phyloP scores from a whole-genome alignment of 2,888 invertebrate genomes.

The Leucophenga maculata region DNA sequence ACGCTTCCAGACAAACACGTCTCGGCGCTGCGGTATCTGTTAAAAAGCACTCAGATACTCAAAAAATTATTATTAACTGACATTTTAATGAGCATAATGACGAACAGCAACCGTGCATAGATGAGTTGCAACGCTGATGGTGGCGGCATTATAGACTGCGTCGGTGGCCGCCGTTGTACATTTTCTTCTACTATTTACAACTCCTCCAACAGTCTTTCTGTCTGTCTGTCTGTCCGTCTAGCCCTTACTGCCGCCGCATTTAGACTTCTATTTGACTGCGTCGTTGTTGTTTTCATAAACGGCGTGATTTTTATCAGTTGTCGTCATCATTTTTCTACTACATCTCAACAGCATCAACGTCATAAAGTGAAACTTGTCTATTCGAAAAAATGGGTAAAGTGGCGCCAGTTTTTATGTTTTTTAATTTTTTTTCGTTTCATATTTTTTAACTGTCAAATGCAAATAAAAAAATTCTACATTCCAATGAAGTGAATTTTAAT shows the following conservation, averaged over 20 bases:
- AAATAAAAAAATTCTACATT: constrained; percentile 7
- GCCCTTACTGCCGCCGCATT: not conserved
- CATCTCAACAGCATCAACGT: constrained; percentile 55
- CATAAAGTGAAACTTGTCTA: too few species aligned
- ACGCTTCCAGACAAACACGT: not conserved
- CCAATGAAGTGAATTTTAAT: not conserved
- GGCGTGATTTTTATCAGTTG: constrained; percentile 68
- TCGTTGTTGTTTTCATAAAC: constrained; percentile 55
- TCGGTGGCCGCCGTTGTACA: constrained; percentile 59
- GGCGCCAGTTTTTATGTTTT: constrained; percentile 30
- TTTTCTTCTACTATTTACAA: not conserved
- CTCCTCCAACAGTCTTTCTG: not conserved
- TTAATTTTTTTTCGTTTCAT: not conserved
- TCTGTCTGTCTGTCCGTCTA: not conserved
- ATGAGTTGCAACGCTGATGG: constrained; percentile 45
- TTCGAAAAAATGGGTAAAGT: constrained; percentile 35
- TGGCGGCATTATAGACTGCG: constrained; percentile 50
- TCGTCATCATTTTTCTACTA: constrained; percentile 49
- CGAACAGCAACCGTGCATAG: constrained; percentile 43
- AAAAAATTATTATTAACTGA: constrained; percentile 65
- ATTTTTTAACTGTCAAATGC: constrained; percentile 27
- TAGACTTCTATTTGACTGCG: constrained; percentile 27
- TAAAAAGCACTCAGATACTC: constrained; percentile 23
- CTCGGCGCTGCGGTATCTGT: not conserved
- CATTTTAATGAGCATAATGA: constrained; percentile 69